These are phyloP conservation scores for Pomacea maculata DNA, from an alignment of 1,140 invertebrate species.

Conservation along the genomic window DNA sequence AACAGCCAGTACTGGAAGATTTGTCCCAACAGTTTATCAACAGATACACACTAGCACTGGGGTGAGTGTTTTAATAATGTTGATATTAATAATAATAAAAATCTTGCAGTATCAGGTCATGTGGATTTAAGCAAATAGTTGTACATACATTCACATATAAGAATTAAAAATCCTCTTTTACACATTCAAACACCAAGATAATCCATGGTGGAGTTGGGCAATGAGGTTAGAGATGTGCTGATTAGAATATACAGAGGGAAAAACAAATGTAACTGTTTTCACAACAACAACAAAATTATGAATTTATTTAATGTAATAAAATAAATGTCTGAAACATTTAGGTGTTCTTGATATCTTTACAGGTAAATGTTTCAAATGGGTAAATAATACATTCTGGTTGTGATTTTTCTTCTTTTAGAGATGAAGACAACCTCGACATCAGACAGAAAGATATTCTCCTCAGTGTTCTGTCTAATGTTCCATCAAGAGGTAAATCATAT, in stretches of 20 bases:
- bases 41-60: slow-evolving; percentile 68
- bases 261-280: too few species aligned
- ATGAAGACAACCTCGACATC: too few species aligned
- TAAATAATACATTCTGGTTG: not conserved
- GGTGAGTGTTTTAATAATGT: not conserved
- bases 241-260: too few species aligned
- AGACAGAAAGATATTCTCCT: not conserved
- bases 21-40: slow-evolving; percentile 80
- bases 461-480: slow-evolving; percentile 14
- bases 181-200: too few species aligned
- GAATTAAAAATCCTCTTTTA: not conserved
- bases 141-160: not conserved
- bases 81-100: slow-evolving; percentile 3
- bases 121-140: not conserved
- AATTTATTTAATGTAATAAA: too few species aligned
- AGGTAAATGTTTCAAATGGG: too few species aligned
- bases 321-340: slow-evolving; percentile 1
- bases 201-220: too few species aligned
- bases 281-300: too few species aligned
- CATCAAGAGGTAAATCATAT: slow-evolving; percentile 3
- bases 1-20: slow-evolving; percentile 89
- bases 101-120: not conserved
- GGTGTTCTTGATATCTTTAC: too few species aligned
- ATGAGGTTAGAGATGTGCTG: too few species aligned
- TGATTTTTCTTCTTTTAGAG: too few species aligned